A percentile compares a stretch with the other conserved stretches of the same genome.
Conservation (phyloP, 2,888 invertebrate genomes). For the Acrocyrtus sp. region DNA sequence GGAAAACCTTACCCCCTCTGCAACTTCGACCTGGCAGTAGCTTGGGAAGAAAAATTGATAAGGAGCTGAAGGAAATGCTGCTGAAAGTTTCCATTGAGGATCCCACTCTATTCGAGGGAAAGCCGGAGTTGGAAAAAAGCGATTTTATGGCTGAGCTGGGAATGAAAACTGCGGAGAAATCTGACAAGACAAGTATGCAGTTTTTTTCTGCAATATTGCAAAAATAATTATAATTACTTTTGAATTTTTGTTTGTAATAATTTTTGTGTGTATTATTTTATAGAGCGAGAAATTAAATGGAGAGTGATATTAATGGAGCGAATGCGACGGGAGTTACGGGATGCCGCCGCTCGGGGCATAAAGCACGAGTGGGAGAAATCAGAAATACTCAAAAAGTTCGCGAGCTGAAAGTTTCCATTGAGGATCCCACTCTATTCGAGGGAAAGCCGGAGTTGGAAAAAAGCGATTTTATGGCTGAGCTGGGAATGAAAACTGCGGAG, state of each 20-base stretch:
- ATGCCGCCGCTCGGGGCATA: conserved; percentile 33
- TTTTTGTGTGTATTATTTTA: conserved; percentile 1
- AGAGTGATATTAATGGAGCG: conserved; percentile 55
- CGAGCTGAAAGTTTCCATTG: conserved; percentile 52
- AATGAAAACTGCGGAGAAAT: conserved; percentile 52
- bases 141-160: conserved; percentile 56
- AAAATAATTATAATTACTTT: background rate
- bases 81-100: conserved; percentile 58
- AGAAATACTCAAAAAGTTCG: conserved; percentile 36
- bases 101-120: conserved; percentile 51
- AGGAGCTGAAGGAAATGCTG: conserved; percentile 52
- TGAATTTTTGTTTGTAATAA: background rate
- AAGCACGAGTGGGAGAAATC: conserved; percentile 57
- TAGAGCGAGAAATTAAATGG: conserved; percentile 60
- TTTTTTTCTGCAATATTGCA: conserved; percentile 3
- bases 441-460: conserved; percentile 42
- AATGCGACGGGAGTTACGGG: conserved; percentile 52
- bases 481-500: conserved; percentile 57
- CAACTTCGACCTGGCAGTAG: conserved; percentile 48
- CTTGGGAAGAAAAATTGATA: conserved; percentile 33
- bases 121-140: conserved; percentile 42
- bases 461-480: conserved; percentile 51
- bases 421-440: conserved; percentile 58
- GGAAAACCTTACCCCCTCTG: conserved; percentile 54
- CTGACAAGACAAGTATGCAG: conserved; percentile 58